These are phyloP conservation scores for Centropus unirufus DNA, from an alignment of 2,113 vertebrate species.

Conservation along the genomic window DNA sequence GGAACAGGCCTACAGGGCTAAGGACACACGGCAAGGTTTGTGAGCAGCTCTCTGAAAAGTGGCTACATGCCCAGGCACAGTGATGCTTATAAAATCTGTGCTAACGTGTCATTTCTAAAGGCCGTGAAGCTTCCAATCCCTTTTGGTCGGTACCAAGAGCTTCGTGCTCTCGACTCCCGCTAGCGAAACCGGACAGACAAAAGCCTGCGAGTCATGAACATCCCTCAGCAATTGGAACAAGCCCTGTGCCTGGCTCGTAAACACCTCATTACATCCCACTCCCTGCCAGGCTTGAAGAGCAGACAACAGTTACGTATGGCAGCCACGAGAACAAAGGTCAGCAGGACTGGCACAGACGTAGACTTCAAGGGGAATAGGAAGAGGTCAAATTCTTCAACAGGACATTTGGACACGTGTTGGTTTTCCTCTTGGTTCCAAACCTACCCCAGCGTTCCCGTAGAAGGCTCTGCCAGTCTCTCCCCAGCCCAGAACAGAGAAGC, in stretches of 20 bases:
- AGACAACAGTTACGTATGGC: background rate
- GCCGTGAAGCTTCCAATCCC: background rate
- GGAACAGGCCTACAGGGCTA: background rate
- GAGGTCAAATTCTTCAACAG: background rate
- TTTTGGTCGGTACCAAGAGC: background rate
- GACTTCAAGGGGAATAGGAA: background rate
- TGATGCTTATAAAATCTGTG: background rate
- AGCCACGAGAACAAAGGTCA: background rate
- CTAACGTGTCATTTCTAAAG: background rate
- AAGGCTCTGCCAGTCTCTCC: background rate
- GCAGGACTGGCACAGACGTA: rapidly evolving
- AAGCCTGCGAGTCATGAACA: background rate
- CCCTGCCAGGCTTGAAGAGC: background rate
- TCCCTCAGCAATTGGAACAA: background rate
- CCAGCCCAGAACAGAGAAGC: background rate
- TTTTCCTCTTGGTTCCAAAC: background rate
- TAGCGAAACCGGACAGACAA: background rate
- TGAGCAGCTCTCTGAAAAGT: background rate
- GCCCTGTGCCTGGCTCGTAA: background rate
- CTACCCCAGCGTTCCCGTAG: background rate
- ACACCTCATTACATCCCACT: constrained; percentile 43
- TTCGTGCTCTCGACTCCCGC: background rate
- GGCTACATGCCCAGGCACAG: background rate
- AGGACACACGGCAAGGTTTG: background rate
- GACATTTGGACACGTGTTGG: background rate